These are phyloP conservation scores for Corapipo altera DNA, from an alignment of 2,113 vertebrate species.

Conservation along the genomic window DNA sequence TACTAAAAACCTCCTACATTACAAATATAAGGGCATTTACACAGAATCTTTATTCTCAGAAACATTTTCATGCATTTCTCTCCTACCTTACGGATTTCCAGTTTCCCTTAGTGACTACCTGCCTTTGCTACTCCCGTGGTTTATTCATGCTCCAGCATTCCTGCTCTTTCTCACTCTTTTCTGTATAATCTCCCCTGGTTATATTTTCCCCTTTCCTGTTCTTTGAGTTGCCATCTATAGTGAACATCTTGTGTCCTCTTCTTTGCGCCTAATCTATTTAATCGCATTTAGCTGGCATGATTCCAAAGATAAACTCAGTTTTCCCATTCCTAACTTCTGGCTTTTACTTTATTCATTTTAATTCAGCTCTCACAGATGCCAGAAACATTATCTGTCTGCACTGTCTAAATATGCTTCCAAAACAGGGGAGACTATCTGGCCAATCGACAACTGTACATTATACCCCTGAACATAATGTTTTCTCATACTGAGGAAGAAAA, in stretches of 20 bases:
- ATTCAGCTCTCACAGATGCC: not conserved
- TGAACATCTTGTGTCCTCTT: not conserved
- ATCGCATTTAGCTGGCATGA: slow-evolving; percentile 18
- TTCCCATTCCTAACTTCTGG: not conserved
- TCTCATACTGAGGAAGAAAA: not conserved
- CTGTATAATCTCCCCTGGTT: not conserved
- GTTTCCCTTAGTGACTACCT: not conserved
- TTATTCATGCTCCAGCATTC: not conserved
- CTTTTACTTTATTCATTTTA: slow-evolving; percentile 5
- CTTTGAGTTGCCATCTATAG: not conserved
- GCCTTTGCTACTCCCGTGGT: not conserved
- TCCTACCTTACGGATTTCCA: not conserved
- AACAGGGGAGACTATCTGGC: not conserved
- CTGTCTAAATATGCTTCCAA: not conserved
- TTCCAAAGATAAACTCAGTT: slow-evolving; percentile 13
- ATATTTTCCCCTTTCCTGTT: slow-evolving; percentile 14
- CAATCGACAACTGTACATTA: not conserved
- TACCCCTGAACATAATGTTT: not conserved
- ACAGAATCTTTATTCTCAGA: not conserved
- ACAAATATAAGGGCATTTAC: not conserved
- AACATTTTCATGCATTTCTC: not conserved
- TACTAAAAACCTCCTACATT: not conserved
- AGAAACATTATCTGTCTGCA: not conserved
- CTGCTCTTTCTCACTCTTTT: not conserved
- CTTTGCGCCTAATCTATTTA: slow-evolving; percentile 20